Conservation (phyloP, 2,113 vertebrate species). For the Hippolais icterina region DNA sequence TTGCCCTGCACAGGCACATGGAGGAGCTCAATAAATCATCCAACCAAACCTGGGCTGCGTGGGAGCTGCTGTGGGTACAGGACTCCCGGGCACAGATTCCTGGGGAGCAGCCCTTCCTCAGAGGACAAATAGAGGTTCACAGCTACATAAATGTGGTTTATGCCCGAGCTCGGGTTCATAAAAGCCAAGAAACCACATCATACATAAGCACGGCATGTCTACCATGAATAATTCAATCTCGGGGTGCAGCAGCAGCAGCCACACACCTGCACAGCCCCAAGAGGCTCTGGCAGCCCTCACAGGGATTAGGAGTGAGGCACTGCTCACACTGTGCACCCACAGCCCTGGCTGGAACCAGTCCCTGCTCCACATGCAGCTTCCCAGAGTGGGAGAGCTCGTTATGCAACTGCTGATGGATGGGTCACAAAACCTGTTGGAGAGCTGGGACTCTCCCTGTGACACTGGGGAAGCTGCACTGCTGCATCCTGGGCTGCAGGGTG, state of each 20-base stretch:
- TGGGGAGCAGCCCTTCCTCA: not conserved
- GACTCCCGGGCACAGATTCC: not conserved
- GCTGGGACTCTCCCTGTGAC: accelerated
- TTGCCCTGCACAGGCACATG: not conserved
- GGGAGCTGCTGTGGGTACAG: accelerated
- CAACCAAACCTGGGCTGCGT: accelerated
- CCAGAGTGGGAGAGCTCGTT: not conserved
- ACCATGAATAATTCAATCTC: not conserved
- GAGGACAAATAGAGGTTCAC: not conserved
- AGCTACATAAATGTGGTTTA: not conserved
- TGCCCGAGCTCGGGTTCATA: not conserved
- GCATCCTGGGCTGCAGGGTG: accelerated
- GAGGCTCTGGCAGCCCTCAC: not conserved
- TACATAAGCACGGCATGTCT: not conserved
- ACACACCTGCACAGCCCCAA: not conserved
- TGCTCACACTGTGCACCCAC: accelerated
- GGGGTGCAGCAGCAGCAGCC: not conserved
- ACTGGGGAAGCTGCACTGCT: not conserved
- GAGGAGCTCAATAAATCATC: not conserved
- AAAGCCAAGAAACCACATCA: slow-evolving; percentile 13
- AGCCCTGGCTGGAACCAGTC: not conserved
- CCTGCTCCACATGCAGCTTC: not conserved
- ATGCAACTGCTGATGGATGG: not conserved
- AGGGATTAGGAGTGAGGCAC: accelerated
- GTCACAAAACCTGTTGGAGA: not conserved